Percentiles rank a stretch among this genome's conserved stretches.
Evolutionary conservation across 2,888 invertebrate species (phyloP).

Genomic region (Hypsopygia costalis): DNA sequence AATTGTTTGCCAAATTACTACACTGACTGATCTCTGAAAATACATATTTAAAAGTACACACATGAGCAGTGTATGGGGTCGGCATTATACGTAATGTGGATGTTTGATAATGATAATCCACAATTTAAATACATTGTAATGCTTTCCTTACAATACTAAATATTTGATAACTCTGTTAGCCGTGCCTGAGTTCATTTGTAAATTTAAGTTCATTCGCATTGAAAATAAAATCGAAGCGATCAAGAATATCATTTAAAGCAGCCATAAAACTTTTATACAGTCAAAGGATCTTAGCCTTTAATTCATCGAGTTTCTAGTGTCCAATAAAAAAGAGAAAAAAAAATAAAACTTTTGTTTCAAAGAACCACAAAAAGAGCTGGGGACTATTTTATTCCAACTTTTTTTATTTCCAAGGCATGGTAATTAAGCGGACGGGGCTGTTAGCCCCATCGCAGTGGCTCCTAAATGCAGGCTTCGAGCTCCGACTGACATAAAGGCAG

Average conservation of each 20-base stretch:
- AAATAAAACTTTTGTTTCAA: slow-evolving; percentile 28
- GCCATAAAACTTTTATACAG: slow-evolving; percentile 9
- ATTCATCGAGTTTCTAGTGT: slow-evolving; percentile 24
- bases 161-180: too few species aligned
- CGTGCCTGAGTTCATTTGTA: too few species aligned
- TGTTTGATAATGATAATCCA: too few species aligned
- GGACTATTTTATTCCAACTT: slow-evolving; percentile 36
- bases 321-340: slow-evolving; percentile 27
- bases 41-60: too few species aligned
- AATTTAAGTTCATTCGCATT: too few species aligned
- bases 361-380: slow-evolving; percentile 41
- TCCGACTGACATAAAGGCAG: slow-evolving; percentile 44
- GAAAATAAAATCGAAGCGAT: slow-evolving; percentile 4
- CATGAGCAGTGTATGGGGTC: too few species aligned
- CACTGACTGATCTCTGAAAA: too few species aligned
- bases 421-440: slow-evolving; percentile 58
- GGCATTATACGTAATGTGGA: too few species aligned
- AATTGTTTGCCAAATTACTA: too few species aligned
- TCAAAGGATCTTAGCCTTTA: slow-evolving; percentile 15
- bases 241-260: not conserved
- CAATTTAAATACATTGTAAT: too few species aligned
- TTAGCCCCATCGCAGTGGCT: slow-evolving; percentile 42
- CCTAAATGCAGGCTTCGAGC: slow-evolving; percentile 33
- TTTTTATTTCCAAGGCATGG: slow-evolving; percentile 56
- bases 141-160: too few species aligned